phyloP scores from a whole-genome alignment of 2,797 vertebrate species.

The Peromyscus attwateri region DNA sequence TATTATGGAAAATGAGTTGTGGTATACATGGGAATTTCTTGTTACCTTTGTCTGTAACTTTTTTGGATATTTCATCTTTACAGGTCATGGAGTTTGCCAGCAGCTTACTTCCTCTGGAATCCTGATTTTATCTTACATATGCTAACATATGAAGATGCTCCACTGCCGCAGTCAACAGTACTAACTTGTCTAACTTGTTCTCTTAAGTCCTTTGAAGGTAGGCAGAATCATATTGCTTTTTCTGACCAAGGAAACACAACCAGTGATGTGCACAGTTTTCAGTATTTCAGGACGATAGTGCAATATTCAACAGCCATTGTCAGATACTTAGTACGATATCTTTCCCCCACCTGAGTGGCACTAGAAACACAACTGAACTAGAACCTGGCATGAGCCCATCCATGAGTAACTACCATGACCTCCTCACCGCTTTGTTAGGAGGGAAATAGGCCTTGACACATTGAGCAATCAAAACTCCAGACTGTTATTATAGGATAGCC shows the following conservation, averaged over 20 bases:
- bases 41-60: not conserved
- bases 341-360: not conserved
- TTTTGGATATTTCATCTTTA: conserved; percentile 30
- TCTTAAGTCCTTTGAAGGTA: not conserved
- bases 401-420: not conserved
- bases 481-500: not conserved
- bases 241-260: not conserved
- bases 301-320: not conserved
- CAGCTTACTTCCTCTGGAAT: conserved; percentile 69
- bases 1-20: not conserved
- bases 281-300: not conserved
- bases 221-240: not conserved
- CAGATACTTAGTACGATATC: not conserved
- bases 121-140: not conserved
- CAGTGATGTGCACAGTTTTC: not conserved
- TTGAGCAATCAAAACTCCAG: conserved; percentile 8
- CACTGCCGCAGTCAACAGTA: not conserved
- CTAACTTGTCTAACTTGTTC: not conserved
- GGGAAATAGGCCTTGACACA: not conserved
- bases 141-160: not conserved
- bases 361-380: not conserved
- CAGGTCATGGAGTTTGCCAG: conserved; percentile 54
- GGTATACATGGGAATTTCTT: not conserved
- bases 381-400: not conserved
- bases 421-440: not conserved